Conservation (phyloP, 2,113 vertebrate species). For the Marmota monax region DNA sequence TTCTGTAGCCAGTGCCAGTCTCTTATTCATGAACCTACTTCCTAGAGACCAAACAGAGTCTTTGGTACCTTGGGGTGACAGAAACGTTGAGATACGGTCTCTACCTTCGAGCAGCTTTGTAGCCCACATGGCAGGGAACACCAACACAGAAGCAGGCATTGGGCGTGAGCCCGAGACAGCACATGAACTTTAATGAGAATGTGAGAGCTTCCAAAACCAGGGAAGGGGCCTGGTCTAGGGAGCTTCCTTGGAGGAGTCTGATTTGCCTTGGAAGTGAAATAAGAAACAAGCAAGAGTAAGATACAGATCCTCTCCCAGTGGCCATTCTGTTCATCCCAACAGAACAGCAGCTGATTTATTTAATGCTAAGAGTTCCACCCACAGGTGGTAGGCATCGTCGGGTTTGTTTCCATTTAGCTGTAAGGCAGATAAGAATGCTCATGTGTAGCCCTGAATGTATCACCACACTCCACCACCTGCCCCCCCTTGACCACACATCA, state of each 20-base stretch:
- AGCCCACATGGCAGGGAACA: neutral
- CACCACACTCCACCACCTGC: neutral
- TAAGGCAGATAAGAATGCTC: neutral
- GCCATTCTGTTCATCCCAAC: neutral
- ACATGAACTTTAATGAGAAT: rapidly evolving
- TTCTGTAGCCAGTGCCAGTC: neutral
- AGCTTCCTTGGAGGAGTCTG: neutral
- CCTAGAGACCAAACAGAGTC: neutral
- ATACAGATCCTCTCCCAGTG: neutral
- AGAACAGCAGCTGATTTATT: neutral
- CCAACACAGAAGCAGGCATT: neutral
- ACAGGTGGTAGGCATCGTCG: neutral
- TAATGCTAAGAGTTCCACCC: neutral
- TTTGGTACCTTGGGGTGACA: neutral
- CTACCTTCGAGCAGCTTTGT: neutral
- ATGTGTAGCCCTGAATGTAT: neutral
- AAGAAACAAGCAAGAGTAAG: neutral
- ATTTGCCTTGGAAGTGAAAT: neutral
- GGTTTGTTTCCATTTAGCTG: neutral
- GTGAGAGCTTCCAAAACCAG: rapidly evolving
- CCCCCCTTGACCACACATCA: neutral
- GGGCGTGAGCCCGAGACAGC: neutral
- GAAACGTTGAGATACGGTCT: neutral
- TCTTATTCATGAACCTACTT: neutral
- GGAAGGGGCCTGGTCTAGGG: neutral